phyloP scores from a whole-genome alignment of 2,797 vertebrate genomes.

The Morus bassanus region DNA sequence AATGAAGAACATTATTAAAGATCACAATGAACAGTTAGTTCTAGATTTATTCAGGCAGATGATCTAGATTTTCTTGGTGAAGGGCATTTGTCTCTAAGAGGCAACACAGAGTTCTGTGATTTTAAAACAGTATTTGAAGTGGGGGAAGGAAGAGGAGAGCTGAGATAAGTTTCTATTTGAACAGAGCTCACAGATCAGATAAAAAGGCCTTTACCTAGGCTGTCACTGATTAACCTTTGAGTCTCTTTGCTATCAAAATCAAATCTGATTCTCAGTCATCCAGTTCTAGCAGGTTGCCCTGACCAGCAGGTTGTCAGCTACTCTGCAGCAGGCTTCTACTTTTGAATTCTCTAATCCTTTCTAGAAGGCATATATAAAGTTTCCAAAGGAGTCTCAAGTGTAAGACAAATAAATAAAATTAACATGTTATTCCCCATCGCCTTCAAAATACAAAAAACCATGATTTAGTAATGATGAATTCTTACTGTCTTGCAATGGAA shows the following conservation, averaged over 20 bases:
- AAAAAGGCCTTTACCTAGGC: background rate
- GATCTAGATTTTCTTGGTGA: background rate
- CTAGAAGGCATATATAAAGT: background rate
- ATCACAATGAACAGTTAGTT: background rate
- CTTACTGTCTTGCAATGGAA: background rate
- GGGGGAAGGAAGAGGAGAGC: accelerated
- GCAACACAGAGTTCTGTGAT: background rate
- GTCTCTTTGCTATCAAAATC: background rate
- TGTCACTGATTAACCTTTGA: background rate
- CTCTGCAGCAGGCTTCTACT: background rate
- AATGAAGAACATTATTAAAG: background rate
- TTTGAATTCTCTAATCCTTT: background rate
- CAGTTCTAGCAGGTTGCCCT: background rate
- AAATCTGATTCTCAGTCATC: background rate
- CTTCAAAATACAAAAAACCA: background rate
- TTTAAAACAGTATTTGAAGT: background rate
- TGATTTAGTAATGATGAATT: background rate
- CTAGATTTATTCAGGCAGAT: background rate
- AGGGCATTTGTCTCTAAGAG: background rate
- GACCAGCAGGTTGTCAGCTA: background rate
- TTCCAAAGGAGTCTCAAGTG: background rate
- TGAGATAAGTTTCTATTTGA: background rate
- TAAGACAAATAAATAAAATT: background rate
- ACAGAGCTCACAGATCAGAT: background rate
- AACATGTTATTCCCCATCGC: background rate